Base-by-base conservation (phyloP, 2,888 invertebrate genomes). In the Ommatoiulus sabulosus region DNA sequence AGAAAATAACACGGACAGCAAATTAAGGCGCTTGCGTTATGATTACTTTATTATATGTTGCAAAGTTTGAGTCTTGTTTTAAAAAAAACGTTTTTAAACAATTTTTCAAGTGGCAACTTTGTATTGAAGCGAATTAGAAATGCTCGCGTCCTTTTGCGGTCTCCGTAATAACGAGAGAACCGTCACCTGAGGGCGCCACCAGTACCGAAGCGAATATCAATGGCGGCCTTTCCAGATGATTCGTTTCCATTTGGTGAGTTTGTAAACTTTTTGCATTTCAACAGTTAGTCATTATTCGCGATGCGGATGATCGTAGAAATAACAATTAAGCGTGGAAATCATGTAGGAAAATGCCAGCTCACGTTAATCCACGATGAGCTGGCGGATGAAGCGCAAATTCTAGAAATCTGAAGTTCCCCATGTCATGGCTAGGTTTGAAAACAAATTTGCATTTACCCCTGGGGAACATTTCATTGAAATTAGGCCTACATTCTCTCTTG, bases 211-310 rank as follows among this genome's bases (percentile, higher is more conserved):
- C 20, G 4, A 63, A 4, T 6, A 63, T 63, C 63, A 63, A 63
- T 63, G 63, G 63, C 63, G 63, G 63, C 63, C n/a, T 63, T 63
- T 63, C 63, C n/a, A 63, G 63, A 63, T 63, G 63, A 20, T 57
- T 17, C n/a, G n/a, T 63, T 63, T 63, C 63, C 4, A 20, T 63
- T 63, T 20, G 63, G 63, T 63, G 63, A 63, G 63, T 63, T 63
- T 63, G 17, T n/a, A n/a, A 52, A n/a, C n/a, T 6, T 20, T 17
- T 63, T 57, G 15, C 1, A 52, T 52, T 52, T 52, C 52, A 52
- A 52, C 12, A 52, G 3, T 52, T 52, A 52, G 52, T 52, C 0
- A 52, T 52, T 52, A 52, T 52, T 52, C 52, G 52, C 52, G 52
- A 52, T 52, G 52, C 12, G 8, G 52, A 3, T 52, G 8, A 10